Evolutionary conservation across 2,113 vertebrate genomes (phyloP), one percentile per base, ranked within the genome.

Genomic region (Psophia crepitans): DNA sequence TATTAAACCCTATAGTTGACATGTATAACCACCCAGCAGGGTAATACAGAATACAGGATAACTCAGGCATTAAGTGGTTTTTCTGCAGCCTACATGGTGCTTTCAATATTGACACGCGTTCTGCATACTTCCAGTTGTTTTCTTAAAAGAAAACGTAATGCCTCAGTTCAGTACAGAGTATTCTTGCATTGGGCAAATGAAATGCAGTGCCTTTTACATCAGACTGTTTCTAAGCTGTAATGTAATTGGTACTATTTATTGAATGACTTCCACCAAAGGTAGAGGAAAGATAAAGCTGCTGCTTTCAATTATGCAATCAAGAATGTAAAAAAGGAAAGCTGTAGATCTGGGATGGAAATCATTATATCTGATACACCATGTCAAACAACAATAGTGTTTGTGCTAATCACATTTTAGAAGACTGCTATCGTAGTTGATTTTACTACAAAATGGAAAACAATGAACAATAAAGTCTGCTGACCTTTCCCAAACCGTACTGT

Each of bases 241-340:
- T 54, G 51, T 12, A 84, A 39, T 53, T 82, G 69, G 54, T 65
- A 41, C 41, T 96, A 65, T 78, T 95, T 96, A 80, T 46, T 85
- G 74, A 95, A 74, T 44, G 43, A 84, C 71, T 93, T 81, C 88
- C 56, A 81, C 30, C 8, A 51, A 86, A 86, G 57, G 90, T 16
- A 76, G 64, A 90, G 70, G 68, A 70, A 93, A 93, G 89, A 97
- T 91, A 97, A 91, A 92, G 58, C 58, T 95, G 65, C 94, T 96
- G 94, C 86, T 97, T 97, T 96, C 89, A 95, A 97, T 97, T 95
- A 91, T 46, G 81, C 57, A 95, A 91, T 93, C 86, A 95, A 61
- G 81, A 95, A 84, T 39, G 49, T 73, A 58, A 90, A 87, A 94
- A 82, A 76, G 23, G 20, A 61, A 76, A 93, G 26, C 48, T 75